Base-by-base conservation (phyloP, 2,113 vertebrate genomes). In the Pampusana beccarii region DNA sequence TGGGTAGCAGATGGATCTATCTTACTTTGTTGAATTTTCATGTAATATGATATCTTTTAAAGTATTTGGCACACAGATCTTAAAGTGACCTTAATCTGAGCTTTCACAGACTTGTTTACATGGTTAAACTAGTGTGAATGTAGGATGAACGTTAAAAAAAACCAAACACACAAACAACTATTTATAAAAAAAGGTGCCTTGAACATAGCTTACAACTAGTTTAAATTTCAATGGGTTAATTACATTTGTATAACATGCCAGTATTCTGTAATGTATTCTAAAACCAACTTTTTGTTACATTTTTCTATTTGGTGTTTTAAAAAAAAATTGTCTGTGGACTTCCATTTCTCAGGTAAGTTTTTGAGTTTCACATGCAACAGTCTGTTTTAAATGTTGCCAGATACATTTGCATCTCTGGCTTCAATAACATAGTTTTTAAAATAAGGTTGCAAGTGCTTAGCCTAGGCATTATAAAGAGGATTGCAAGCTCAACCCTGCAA, bases 311-410 rank as follows among this genome's bases (percentile, higher is more conserved):
- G 57, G 13, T 85, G 25, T 91, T 86, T 58, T 2, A 56, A 62
- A 38, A 79, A 80, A 66, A 54, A 38, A 34, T 18, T 18, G 6
- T 77, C n/a, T 4, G 0, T 84, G 72, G 46, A 71, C 57, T 89
- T 91, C 69, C 21, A 46, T 72, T 92, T 96, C 92, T 94, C 96
- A 96, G 93, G 88, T 96, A 96, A 94, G 86, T 85, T 81, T 86
- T 71, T 88, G 53, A 79, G 38, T 74, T 88, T 86, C 64, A 53
- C 5, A 6, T 50, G 31, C 11, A 58, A 23, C 29, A 9, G 10
- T 24, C 36, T 90, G 13, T 50, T 88, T 74, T 50, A 94, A 80
- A 36, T 72, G 21, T 84, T 92, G 33, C 15, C 60, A 80, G 60
- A 36, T 90, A 25, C 40, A 88, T 88, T 86, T 93, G 48, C 38